Percentiles rank a stretch among this genome's conserved stretches.
These are phyloP conservation scores for Salticus scenicus DNA, from an alignment of 2,888 invertebrate genomes.

Conservation along the genomic window DNA sequence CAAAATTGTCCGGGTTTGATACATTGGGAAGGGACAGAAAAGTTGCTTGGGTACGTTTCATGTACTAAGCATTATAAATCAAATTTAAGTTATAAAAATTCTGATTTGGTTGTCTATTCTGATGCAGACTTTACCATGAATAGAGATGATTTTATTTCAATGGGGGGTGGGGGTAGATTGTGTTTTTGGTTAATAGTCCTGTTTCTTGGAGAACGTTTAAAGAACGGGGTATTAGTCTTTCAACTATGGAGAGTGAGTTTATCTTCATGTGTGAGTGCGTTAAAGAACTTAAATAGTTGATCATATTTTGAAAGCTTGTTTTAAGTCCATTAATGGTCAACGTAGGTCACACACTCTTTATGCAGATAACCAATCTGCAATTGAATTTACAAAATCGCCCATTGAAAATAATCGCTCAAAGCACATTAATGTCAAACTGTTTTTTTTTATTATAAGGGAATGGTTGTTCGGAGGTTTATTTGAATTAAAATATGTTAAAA, in stretches of 20 bases:
- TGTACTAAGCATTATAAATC: background rate
- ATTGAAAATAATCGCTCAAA: no score
- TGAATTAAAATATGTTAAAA: no score
- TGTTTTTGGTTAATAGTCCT: constrained; percentile 8
- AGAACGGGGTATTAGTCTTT: constrained; percentile 24
- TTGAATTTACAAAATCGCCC: no score
- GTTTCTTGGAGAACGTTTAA: constrained; percentile 20
- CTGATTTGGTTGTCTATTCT: no score
- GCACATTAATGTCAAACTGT: no score
- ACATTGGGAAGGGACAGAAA: constrained; percentile 24
- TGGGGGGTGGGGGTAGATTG: constrained; percentile 13
- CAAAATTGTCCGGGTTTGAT: no score
- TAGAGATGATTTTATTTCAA: constrained; percentile 20
- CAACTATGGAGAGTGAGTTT: constrained; percentile 31
- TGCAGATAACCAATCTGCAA: no score
- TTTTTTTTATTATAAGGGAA: no score
- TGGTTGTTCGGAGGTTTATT: no score
- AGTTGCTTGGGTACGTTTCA: background rate
- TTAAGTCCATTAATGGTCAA: no score
- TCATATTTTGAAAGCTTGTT: background rate
- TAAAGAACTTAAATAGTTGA: constrained; percentile 18
- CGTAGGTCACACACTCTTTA: no score
- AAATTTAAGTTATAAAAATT: background rate
- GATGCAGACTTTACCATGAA: no score
- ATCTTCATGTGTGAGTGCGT: constrained; percentile 23